phyloP scores from a whole-genome alignment of 2,113 vertebrate genomes.

The Cichladusa arquata region DNA sequence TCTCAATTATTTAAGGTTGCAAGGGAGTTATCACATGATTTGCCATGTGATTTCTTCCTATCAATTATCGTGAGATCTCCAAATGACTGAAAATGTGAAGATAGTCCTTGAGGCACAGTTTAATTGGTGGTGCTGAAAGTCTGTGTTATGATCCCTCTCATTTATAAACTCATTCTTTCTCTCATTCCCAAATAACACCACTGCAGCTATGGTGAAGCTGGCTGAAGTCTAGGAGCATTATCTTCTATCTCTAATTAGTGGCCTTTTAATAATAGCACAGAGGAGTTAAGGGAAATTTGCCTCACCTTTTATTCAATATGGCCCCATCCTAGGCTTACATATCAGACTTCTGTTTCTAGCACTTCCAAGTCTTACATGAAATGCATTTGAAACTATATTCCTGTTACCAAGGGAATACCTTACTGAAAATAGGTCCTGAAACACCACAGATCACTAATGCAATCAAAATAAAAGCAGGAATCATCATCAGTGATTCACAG shows the following conservation, averaged over 20 bases:
- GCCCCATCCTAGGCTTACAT: not conserved
- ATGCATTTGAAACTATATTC: not conserved
- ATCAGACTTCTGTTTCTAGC: not conserved
- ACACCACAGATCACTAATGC: not conserved
- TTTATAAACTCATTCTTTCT: slow-evolving; percentile 9
- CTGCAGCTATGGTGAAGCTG: not conserved
- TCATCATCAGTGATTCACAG: not conserved
- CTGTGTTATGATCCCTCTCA: not conserved
- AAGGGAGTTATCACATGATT: not conserved
- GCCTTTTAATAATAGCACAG: not conserved
- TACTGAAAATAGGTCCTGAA: not conserved
- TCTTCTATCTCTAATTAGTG: not conserved
- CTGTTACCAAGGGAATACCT: slow-evolving; percentile 7
- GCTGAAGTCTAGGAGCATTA: not conserved
- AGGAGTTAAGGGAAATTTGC: not conserved
- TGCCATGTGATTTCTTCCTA: slow-evolving; percentile 7
- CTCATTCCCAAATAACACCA: not conserved
- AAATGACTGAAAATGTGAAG: not conserved
- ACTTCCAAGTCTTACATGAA: not conserved
- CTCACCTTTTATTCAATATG: not conserved
- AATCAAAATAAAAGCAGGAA: not conserved
- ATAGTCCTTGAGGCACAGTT: slow-evolving; percentile 7
- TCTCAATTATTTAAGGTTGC: not conserved
- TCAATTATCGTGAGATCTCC: not conserved
- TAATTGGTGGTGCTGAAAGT: not conserved